A percentile compares a stretch with the other conserved stretches of the same genome.
Conservation (phyloP, 2,888 invertebrate species). For the Eudemis profundana region DNA sequence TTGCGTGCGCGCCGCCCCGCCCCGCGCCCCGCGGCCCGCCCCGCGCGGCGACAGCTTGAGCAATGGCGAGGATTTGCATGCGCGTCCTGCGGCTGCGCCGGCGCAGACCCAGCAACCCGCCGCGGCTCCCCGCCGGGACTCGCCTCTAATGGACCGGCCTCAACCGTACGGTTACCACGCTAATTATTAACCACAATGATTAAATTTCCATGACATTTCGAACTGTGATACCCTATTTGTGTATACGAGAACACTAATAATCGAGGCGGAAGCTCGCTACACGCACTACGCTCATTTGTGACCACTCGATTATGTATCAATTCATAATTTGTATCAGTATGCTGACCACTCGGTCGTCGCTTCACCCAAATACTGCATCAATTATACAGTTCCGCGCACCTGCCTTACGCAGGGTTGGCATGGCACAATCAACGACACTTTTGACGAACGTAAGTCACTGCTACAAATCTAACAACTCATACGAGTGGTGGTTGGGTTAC, state of each 20-base stretch:
- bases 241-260: neutral
- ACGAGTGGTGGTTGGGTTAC: neutral
- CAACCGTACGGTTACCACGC: constrained; percentile 20
- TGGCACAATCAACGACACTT: constrained; percentile 3
- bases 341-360: constrained; percentile 11
- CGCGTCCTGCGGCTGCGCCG: constrained; percentile 33
- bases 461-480: neutral
- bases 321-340: constrained; percentile 30
- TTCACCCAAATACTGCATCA: constrained; percentile 20
- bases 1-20: constrained; percentile 34
- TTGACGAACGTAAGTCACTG: neutral
- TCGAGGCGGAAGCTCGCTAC: constrained; percentile 17
- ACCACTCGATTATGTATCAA: constrained; percentile 20
- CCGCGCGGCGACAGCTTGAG: constrained; percentile 34
- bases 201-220: constrained; percentile 27
- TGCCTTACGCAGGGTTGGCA: constrained; percentile 19
- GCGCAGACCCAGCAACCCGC: constrained; percentile 33
- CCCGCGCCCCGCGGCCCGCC: constrained; percentile 10
- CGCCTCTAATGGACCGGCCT: constrained; percentile 19
- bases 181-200: constrained; percentile 32
- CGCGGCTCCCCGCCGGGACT: constrained; percentile 26
- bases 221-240: constrained; percentile 2
- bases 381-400: constrained; percentile 37
- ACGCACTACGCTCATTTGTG: constrained; percentile 30
- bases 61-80: constrained; percentile 39